phyloP scores from a whole-genome alignment of 2,113 vertebrate genomes.

The Sporophila hypoxantha region DNA sequence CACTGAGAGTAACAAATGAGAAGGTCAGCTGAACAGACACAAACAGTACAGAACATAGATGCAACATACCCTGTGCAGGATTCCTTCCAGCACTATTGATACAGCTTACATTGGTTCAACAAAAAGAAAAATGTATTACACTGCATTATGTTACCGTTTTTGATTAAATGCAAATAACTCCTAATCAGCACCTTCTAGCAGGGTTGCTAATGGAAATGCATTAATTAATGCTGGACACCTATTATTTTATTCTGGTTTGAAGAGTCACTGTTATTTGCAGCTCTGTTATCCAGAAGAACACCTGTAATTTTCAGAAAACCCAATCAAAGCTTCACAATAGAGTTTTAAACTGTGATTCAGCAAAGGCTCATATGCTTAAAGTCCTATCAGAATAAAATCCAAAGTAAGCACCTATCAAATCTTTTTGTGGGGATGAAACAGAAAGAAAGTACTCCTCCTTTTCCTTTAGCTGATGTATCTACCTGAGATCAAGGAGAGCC shows the following conservation, averaged over 20 bases:
- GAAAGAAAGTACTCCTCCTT: not conserved
- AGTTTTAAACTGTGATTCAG: not conserved
- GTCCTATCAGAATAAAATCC: not conserved
- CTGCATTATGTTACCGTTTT: slow-evolving; percentile 28
- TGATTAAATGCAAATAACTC: slow-evolving; percentile 45
- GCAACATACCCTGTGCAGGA: not conserved
- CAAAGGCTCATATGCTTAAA: not conserved
- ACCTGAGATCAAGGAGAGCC: not conserved
- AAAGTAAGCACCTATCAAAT: not conserved
- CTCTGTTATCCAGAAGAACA: not conserved
- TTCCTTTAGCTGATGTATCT: not conserved
- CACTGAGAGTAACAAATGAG: not conserved
- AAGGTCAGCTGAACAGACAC: slow-evolving; percentile 21
- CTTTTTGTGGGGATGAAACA: not conserved
- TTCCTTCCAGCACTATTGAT: slow-evolving; percentile 13
- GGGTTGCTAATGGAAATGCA: slow-evolving; percentile 28
- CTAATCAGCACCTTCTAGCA: slow-evolving; percentile 23
- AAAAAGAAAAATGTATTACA: slow-evolving; percentile 27
- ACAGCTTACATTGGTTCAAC: slow-evolving; percentile 15
- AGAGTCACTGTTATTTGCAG: not conserved
- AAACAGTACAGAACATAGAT: not conserved
- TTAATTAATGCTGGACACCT: slow-evolving; percentile 31
- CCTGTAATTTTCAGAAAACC: not conserved
- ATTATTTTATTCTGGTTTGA: slow-evolving; percentile 1
- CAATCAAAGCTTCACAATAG: not conserved